Evolutionary conservation across 2,113 vertebrate genomes (phyloP).

Genomic region (Dipodomys ordii): DNA sequence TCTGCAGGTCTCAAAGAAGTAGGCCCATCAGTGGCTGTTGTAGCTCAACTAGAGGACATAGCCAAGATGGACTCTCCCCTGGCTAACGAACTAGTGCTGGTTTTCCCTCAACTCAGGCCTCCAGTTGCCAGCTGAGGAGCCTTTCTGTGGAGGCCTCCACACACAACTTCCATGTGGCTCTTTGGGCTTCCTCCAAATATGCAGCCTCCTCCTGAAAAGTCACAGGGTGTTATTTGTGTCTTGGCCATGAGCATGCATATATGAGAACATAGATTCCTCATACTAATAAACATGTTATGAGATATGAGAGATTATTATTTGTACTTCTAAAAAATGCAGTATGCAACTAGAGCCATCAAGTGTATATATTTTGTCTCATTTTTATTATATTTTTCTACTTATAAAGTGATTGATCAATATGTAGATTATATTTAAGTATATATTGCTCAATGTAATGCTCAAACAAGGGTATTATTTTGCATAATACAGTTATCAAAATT

Average conservation of each 20-base stretch:
- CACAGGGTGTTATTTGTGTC: too few relatives aligned
- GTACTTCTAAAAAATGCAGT: not conserved
- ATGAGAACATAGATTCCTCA: not conserved
- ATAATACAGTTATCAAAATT: not conserved
- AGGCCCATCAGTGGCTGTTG: too few relatives aligned
- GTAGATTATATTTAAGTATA: not conserved
- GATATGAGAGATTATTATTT: not conserved
- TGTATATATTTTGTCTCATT: not conserved
- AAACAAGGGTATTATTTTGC: not conserved
- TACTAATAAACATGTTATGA: not conserved
- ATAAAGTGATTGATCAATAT: not conserved
- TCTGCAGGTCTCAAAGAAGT: not conserved
- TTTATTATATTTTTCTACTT: not conserved
- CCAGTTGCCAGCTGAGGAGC: not conserved
- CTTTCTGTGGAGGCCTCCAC: not conserved
- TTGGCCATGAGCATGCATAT: too few relatives aligned
- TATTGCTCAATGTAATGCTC: not conserved
- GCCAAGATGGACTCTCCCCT: too few relatives aligned
- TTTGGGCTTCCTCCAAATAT: not conserved
- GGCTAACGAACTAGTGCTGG: not conserved
- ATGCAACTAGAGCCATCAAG: not conserved
- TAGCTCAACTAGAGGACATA: not conserved
- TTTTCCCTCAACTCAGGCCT: fast-evolving
- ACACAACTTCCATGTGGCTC: too few relatives aligned
- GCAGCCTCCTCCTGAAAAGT: not conserved